Evolutionary conservation across 1,140 invertebrate species (phyloP).

Genomic region (Eriocheir sinensis): DNA sequence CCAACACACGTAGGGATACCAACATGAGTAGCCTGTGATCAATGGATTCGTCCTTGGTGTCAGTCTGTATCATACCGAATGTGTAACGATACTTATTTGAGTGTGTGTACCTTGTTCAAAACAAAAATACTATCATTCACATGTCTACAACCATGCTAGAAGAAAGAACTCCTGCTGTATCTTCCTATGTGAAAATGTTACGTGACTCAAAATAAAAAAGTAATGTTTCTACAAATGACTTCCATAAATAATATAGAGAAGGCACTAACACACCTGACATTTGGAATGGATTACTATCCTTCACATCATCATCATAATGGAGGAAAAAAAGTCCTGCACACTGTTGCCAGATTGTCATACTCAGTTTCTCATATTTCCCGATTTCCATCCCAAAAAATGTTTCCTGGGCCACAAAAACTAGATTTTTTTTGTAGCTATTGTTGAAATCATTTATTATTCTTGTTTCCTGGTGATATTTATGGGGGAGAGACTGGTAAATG

Average conservation of each 20-base stretch:
- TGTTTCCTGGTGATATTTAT: too few relatives aligned
- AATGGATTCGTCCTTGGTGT: too few relatives aligned
- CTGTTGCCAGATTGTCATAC: too few relatives aligned
- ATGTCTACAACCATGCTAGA: background rate
- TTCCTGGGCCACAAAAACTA: background rate
- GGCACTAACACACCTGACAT: conserved; percentile 72
- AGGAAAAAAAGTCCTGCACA: background rate
- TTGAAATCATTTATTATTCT: background rate
- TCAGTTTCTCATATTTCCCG: too few relatives aligned
- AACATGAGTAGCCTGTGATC: too few relatives aligned
- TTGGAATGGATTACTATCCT: conserved; percentile 42
- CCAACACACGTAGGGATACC: too few relatives aligned
- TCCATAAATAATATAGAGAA: conserved; percentile 61
- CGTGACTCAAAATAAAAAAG: conserved; percentile 48
- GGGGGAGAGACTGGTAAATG: too few relatives aligned
- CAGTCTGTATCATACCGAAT: too few relatives aligned
- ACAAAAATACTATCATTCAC: background rate
- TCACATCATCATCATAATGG: background rate
- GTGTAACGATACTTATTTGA: too few relatives aligned
- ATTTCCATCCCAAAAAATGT: too few relatives aligned
- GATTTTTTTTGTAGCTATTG: background rate
- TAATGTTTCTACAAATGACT: conserved; percentile 36
- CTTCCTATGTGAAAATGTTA: background rate
- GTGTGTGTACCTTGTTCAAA: background rate
- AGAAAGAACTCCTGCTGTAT: background rate